These are phyloP conservation scores for Nibea albiflora DNA, from an alignment of 2,113 vertebrate genomes.

Conservation along the genomic window DNA sequence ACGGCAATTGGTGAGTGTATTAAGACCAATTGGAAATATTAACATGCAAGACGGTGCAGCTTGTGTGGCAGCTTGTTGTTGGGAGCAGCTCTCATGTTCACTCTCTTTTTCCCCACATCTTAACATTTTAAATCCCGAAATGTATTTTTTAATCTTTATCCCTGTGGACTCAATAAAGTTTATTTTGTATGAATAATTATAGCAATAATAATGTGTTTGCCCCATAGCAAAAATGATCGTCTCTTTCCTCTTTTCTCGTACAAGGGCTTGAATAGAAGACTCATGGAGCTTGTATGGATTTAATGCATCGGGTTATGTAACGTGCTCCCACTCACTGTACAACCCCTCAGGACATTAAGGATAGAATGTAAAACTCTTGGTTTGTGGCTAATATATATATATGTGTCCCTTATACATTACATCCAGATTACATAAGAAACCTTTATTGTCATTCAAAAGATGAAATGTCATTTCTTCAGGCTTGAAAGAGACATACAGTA, in stretches of 20 bases:
- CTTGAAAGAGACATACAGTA: background rate
- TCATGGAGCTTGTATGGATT: constrained; percentile 26
- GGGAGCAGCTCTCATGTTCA: background rate
- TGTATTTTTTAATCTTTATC: background rate
- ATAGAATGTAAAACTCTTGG: background rate
- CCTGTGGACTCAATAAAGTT: background rate
- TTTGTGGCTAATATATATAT: constrained; percentile 5
- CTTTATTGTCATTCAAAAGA: background rate
- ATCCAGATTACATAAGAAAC: constrained; percentile 20
- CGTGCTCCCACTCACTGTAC: background rate
- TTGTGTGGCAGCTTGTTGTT: background rate
- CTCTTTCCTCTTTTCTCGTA: constrained; percentile 1
- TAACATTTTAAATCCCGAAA: background rate
- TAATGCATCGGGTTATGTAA: constrained; percentile 40
- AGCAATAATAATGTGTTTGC: background rate
- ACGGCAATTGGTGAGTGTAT: background rate
- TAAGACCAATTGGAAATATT: constrained; percentile 6
- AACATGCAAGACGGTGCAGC: background rate
- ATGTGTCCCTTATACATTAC: background rate
- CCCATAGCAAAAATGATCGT: background rate
- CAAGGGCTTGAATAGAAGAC: background rate
- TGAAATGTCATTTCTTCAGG: background rate
- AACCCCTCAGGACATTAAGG: background rate
- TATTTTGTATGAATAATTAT: background rate
- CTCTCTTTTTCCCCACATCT: background rate